These are phyloP conservation scores for Deilephila elpenor DNA, from an alignment of 2,888 invertebrate genomes.

Conservation along the genomic window DNA sequence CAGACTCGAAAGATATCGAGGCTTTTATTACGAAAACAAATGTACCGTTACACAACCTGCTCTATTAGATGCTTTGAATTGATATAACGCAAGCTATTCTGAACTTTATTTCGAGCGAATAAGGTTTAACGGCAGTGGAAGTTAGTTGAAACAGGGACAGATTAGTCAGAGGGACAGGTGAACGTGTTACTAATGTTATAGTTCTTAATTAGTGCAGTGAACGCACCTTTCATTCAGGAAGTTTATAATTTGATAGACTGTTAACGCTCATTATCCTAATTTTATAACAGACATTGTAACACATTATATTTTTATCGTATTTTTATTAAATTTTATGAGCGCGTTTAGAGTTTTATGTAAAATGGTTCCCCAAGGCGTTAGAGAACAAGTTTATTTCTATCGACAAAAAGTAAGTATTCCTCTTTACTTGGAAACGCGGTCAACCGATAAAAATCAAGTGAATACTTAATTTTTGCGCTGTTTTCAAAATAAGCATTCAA, in stretches of 20 bases:
- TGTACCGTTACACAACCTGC: conserved; percentile 70
- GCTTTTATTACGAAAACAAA: conserved; percentile 75
- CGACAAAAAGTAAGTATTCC: background rate
- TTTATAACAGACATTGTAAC: conserved; percentile 23
- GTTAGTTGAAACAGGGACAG: conserved; percentile 30
- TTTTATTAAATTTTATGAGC: conserved; percentile 24
- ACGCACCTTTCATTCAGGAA: conserved; percentile 51
- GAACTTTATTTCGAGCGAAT: conserved; percentile 41
- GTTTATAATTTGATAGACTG: conserved; percentile 50
- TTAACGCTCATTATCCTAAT: conserved; percentile 31
- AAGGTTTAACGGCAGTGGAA: conserved; percentile 42
- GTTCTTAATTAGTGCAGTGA: conserved; percentile 71
- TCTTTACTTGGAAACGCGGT: background rate
- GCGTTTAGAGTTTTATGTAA: conserved; percentile 5
- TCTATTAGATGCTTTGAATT: conserved; percentile 50
- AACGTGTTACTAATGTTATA: conserved; percentile 66
- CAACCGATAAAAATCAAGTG: background rate
- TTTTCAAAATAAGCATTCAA: too few relatives aligned
- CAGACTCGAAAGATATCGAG: conserved; percentile 64
- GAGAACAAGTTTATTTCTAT: background rate
- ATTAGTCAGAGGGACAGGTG: conserved; percentile 67
- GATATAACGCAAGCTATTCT: conserved; percentile 41
- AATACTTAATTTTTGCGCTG: too few relatives aligned
- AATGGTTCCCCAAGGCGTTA: background rate
- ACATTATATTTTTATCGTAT: conserved; percentile 22